Conservation (phyloP, 2,113 vertebrate genomes). For the Myotis davidii region DNA sequence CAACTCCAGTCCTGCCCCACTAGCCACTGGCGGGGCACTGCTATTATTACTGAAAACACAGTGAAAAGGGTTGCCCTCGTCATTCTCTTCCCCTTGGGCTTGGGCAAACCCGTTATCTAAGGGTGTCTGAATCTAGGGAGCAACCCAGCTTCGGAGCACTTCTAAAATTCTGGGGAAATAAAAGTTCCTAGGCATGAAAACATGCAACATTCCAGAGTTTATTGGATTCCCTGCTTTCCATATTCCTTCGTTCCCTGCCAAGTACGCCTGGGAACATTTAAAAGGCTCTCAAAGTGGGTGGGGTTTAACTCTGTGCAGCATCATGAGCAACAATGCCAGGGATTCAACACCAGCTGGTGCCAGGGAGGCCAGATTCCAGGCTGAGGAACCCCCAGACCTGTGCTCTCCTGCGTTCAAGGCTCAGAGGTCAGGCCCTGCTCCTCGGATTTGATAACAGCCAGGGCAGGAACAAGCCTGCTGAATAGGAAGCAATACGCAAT, state of each 20-base stretch:
- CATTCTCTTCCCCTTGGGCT: not conserved
- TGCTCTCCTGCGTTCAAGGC: not conserved
- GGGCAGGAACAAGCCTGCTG: not conserved
- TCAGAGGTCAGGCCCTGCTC: not conserved
- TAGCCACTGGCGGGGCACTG: accelerated
- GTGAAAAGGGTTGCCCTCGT: not conserved
- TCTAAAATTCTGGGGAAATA: not conserved
- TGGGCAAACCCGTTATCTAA: not conserved
- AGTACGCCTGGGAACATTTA: not conserved
- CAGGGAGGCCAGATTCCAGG: not conserved
- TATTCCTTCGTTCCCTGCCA: not conserved
- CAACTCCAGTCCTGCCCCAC: not conserved
- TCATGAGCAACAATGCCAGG: not conserved
- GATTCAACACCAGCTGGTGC: not conserved
- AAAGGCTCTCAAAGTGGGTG: not conserved
- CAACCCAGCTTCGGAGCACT: not conserved
- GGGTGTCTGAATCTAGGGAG: not conserved
- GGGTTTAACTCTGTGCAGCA: not conserved
- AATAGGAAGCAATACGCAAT: not conserved
- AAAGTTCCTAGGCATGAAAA: not conserved
- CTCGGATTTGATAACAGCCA: not conserved
- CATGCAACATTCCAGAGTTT: not conserved
- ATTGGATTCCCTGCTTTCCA: not conserved
- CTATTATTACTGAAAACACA: not conserved
- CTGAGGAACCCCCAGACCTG: not conserved